Evolutionary conservation across 1,140 invertebrate genomes (phyloP), one percentile per base, ranked within the genome.

Genomic region (Magallana angulata): DNA sequence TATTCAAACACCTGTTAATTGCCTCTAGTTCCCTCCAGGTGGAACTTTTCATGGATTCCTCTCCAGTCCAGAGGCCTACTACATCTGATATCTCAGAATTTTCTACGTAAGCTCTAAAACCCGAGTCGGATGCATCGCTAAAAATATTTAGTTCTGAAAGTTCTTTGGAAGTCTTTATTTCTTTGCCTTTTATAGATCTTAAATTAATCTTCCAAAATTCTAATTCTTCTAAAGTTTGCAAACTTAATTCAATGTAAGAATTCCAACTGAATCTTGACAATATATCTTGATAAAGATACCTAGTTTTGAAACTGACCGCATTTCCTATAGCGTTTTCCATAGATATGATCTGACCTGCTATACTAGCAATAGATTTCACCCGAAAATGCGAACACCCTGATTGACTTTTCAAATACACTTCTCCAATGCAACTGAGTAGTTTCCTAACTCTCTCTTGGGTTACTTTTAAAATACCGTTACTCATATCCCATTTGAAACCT

Each of bases 281-380:
- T n/a, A 90, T 71, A 81, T 86, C 87, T 24, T 71, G 62, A 60
- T 89, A 87, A 18, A 90, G 60, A 83, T 85, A 68, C 56, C 88
- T 89, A 9, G 88, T 86, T 11, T 56, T 84, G 6, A 56, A 18
- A 36, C 68, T 8, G n/a, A 88, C 86, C 48, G 76, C 16, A 18
- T 82, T 58, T 12, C 87, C 87, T 14, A 90, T 57, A 9, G 89
- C 88, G 7, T 11, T 62, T 30, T 87, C 36, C 80, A 86, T 57
- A 9, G 88, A 89, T 76, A 90, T 88, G 56, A 89, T 85, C 30
- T 88, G 88, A 57, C 90, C 88, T 6, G 89, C 86, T 30, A 89
- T 68, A 30, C 62, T 64, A 18, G 88, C 86, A 58, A 89, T 58
- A 24, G 76, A 85, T 18, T 68, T 88, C 48, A 68, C 84, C 6